Conservation (phyloP, 2,113 vertebrate species). For the Hippocampus abdominalis region DNA sequence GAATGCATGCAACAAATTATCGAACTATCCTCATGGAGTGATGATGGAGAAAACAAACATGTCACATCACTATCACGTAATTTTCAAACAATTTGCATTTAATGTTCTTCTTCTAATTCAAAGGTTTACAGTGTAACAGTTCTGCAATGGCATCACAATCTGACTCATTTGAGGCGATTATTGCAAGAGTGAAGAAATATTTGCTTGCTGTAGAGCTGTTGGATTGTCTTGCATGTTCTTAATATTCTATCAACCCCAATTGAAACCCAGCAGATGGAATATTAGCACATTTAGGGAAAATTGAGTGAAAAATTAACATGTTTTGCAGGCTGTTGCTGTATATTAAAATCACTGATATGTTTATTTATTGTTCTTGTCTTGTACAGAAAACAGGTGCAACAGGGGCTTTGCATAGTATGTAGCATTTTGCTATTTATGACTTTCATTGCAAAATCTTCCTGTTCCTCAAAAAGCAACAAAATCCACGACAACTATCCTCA, state of each 20-base stretch:
- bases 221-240: neutral
- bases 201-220: neutral
- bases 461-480: neutral
- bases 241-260: neutral
- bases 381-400: neutral
- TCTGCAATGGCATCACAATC: neutral
- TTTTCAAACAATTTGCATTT: neutral
- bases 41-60: neutral
- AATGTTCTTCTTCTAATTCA: neutral
- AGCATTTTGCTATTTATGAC: neutral
- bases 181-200: neutral
- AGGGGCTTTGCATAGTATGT: neutral
- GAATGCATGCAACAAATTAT: slow-evolving; percentile 41
- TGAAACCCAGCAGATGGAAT: neutral
- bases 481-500: neutral
- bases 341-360: neutral
- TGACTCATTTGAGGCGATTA: neutral
- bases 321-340: neutral
- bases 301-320: no score
- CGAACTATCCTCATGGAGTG: neutral
- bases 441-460: neutral
- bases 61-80: no score
- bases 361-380: neutral
- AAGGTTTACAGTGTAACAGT: neutral
- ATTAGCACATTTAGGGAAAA: neutral